Conservation (phyloP, 37 sponge, comb jelly and placozoan genomes). For the Hexactinellida sp. region DNA sequence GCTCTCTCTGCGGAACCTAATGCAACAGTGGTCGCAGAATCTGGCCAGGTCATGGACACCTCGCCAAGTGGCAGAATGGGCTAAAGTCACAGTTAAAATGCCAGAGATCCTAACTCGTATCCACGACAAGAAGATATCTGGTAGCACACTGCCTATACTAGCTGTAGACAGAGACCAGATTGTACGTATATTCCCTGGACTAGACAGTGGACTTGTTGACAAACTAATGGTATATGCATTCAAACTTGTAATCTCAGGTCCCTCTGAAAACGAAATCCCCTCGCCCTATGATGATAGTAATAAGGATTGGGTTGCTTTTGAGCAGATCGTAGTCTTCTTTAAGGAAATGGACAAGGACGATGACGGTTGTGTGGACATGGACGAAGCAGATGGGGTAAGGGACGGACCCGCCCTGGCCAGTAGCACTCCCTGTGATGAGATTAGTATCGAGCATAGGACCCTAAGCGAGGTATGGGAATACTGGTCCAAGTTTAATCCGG, state of each 20-base stretch:
- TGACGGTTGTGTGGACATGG: neutral
- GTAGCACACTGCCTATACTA: neutral
- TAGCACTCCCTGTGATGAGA: neutral
- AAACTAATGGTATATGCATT: neutral
- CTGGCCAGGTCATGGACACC: neutral
- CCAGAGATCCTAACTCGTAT: neutral
- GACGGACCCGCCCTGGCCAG: neutral
- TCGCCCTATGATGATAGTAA: neutral
- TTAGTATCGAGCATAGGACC: neutral
- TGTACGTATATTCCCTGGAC: neutral
- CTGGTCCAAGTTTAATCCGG: neutral
- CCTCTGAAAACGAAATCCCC: neutral
- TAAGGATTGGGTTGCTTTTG: constrained; percentile 2
- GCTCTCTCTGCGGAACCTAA: neutral
- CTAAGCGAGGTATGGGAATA: constrained; percentile 6
- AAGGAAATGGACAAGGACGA: neutral
- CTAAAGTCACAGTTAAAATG: neutral
- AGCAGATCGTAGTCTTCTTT: neutral
- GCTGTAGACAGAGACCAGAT: neutral
- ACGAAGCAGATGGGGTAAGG: neutral
- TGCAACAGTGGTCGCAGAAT: constrained; percentile 5
- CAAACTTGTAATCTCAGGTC: neutral
- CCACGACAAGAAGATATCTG: neutral
- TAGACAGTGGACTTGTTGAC: neutral
- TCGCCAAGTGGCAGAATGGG: neutral